Percentiles rank a stretch among this genome's conserved stretches.
These are phyloP conservation scores for Volucella bombylans DNA, from an alignment of 2,888 invertebrate species.

Conservation along the genomic window DNA sequence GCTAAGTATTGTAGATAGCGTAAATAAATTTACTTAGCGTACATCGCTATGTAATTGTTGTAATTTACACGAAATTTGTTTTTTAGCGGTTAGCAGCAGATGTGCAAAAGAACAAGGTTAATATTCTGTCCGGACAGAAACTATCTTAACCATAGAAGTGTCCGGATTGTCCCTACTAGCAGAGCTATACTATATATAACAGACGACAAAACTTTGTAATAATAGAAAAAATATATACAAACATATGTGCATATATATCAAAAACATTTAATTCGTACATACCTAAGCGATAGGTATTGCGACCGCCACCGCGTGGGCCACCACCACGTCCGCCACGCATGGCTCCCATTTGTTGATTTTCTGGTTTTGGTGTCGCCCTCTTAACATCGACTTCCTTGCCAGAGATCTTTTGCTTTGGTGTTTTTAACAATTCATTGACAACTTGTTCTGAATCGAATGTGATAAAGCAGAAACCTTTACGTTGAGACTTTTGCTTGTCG, in stretches of 20 bases:
- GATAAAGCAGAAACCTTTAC: constrained; percentile 98
- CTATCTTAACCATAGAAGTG: no score
- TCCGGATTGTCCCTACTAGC: no score
- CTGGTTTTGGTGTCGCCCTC: constrained; percentile 95
- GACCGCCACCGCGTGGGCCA: constrained; percentile 87
- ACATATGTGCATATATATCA: constrained; percentile 55
- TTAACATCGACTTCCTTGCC: constrained; percentile 98
- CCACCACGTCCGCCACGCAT: constrained; percentile 87
- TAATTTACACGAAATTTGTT: no score
- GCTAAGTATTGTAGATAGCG: no score
- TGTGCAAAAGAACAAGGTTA: no score
- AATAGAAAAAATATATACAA: no score
- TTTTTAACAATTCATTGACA: constrained; percentile 94
- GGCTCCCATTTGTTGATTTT: constrained; percentile 86
- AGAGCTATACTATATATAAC: no score
- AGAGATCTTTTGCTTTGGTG: constrained; percentile 95
- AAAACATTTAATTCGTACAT: not conserved
- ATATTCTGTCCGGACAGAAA: no score
- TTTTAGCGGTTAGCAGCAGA: no score
- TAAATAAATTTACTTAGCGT: no score
- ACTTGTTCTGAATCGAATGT: constrained; percentile 98
- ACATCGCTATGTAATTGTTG: no score
- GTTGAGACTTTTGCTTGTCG: constrained; percentile 97
- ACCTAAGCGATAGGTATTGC: constrained; percentile 84
- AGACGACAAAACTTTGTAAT: no score